A percentile compares a stretch with the other conserved stretches of the same genome.
These are phyloP conservation scores for Xylota segnis DNA, from an alignment of 2,888 invertebrate species.

Conservation along the genomic window DNA sequence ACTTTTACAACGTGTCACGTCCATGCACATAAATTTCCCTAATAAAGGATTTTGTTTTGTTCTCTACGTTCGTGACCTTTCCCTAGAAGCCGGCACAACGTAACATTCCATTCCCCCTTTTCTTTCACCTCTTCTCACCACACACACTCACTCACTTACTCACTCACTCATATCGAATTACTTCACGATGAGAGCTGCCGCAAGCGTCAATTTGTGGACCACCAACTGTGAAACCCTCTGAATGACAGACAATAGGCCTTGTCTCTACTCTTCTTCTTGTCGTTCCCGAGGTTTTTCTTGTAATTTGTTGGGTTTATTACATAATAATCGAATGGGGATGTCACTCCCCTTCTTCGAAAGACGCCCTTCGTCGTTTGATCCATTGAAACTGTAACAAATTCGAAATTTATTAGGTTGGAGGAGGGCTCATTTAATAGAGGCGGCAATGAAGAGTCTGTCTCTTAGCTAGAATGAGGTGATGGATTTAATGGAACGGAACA, in stretches of 20 bases:
- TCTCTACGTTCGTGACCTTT: constrained; percentile 56
- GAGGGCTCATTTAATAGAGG: constrained; percentile 17
- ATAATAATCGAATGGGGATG: constrained; percentile 53
- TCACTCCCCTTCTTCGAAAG: constrained; percentile 63
- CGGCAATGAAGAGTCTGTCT: constrained; percentile 5
- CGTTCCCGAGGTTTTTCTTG: constrained; percentile 3
- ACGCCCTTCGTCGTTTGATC: constrained; percentile 36
- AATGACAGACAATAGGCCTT: constrained; percentile 47
- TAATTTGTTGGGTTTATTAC: constrained; percentile 53
- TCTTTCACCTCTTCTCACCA: constrained; percentile 19
- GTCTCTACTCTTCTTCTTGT: constrained; percentile 6
- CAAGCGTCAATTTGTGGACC: constrained; percentile 67
- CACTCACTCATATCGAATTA: constrained; percentile 67
- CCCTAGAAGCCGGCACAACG: constrained; percentile 39
- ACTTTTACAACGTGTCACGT: constrained; percentile 56
- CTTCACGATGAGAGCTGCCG: constrained; percentile 49
- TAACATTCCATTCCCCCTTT: constrained; percentile 4
- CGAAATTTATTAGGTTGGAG: constrained; percentile 52
- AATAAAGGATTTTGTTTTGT: constrained; percentile 60
- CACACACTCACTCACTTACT: no score
- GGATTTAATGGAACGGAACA: constrained; percentile 1
- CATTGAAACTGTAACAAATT: constrained; percentile 65
- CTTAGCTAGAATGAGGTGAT: constrained; percentile 18
- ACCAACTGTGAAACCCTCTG: constrained; percentile 68
- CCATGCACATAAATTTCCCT: constrained; percentile 64